Evolutionary conservation across 2,888 invertebrate species (phyloP).

Genomic region (Halocaridina rubra): DNA sequence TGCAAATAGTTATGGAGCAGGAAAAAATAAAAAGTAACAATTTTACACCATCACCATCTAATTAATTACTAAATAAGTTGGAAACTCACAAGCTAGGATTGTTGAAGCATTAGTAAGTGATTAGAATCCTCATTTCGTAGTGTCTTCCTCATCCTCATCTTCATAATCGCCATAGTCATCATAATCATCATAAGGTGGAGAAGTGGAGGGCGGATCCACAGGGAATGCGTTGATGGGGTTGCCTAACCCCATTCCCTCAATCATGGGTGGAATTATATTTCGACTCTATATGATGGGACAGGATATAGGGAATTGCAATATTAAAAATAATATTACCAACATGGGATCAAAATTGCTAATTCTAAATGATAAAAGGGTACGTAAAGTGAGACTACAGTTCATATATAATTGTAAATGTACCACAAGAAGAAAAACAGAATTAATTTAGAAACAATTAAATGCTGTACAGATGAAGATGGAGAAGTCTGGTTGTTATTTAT

Average conservation of each 20-base stretch:
- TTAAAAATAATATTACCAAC: no score
- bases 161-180: constrained; percentile 49
- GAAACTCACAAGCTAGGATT: constrained; percentile 30
- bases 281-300: constrained; percentile 14
- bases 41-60: background rate
- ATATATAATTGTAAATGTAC: no score
- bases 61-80: background rate
- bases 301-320: background rate
- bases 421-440: no score
- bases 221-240: constrained; percentile 31
- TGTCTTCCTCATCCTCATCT: constrained; percentile 41
- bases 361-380: no score
- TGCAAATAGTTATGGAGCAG: no score
- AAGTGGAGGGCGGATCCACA: constrained; percentile 29
- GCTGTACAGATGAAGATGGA: no score
- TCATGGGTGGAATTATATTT: constrained; percentile 41
- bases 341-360: no score
- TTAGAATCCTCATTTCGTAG: constrained; percentile 41
- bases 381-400: no score
- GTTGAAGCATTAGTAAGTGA: constrained; percentile 40
- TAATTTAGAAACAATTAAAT: no score
- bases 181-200: constrained; percentile 37
- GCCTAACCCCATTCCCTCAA: constrained; percentile 14
- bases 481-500: no score
- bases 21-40: no score